Base-by-base conservation (phyloP, 2,888 invertebrate species). In the Crematogaster levior region DNA sequence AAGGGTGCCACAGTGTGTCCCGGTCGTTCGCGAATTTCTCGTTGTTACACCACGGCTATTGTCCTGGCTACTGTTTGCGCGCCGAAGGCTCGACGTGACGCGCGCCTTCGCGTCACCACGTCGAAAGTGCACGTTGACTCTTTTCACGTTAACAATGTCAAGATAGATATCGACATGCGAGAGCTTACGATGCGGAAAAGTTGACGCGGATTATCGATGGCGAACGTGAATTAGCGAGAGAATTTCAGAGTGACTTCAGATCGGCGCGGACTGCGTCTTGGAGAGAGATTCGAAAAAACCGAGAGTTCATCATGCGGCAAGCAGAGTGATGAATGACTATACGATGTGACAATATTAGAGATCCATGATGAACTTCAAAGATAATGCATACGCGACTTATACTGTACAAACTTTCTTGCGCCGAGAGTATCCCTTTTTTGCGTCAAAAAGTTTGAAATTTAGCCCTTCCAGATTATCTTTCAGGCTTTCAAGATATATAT, bases 21-120 rank as follows among this genome's bases (percentile, higher is more conserved):
- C 89, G 79, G 66, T 46, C 83, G 86, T 81, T 84, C 79, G 83
- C 84, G 81, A 82, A 85, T 79, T 89, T 84, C 84, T 81, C 88
- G 85, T 88, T 88, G 89, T 89, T 90, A 86, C 88, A 81, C 85
- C 83, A 85, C 43, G 53, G 86, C 81, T 72, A 88, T 88, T 88
- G 88, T 89, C 84, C 88, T 58, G 72, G 81, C 65, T 43, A 18
- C 65, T 85, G 88, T 87, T 86, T 86, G 86, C 89, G 81, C 86
- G 84, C 82, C 85, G 87, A 85, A 84, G 84, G 72, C 80, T 65
- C 81, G 75, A 63, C 63, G 70, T 77, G 68, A 84, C 79, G 77
- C 79, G 77, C 74, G 68, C 70, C 66, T 46, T 72, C 43, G 60
- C 65, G 48, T 65, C 58, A 56, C 34, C 53, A 30, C 24, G 48